Conservation (phyloP, 2,113 vertebrate species). For the Channa argus region DNA sequence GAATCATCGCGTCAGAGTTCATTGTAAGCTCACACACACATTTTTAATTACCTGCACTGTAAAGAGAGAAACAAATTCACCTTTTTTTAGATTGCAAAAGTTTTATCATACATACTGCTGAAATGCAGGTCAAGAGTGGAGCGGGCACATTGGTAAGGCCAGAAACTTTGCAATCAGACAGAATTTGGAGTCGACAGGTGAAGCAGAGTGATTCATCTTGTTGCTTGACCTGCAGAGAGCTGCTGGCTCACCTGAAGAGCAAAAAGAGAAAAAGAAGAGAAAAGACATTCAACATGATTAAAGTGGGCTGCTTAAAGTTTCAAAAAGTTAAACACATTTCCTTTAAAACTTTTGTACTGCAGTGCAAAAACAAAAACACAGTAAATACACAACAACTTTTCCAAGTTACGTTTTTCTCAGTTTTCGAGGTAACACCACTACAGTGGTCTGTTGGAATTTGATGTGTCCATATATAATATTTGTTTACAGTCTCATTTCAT, state of each 20-base stretch:
- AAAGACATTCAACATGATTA: not conserved
- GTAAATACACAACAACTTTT: not conserved
- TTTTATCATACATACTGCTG: not conserved
- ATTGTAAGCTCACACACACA: conserved; percentile 86
- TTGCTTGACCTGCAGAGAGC: not conserved
- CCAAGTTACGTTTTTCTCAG: no score
- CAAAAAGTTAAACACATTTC: not conserved
- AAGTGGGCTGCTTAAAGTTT: conserved; percentile 30
- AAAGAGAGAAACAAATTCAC: not conserved
- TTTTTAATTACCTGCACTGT: not conserved
- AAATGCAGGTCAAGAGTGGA: not conserved
- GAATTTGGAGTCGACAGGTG: not conserved
- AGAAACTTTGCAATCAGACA: conserved; percentile 48
- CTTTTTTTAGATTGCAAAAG: not conserved
- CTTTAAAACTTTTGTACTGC: not conserved
- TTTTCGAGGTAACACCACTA: not conserved
- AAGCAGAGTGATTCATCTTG: conserved; percentile 24
- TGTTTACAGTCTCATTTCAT: no score
- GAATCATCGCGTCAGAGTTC: conserved; percentile 91
- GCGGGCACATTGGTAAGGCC: not conserved
- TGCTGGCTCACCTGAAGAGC: conserved; percentile 1
- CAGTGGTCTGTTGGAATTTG: not conserved
- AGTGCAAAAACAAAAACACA: not conserved
- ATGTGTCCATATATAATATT: no score
- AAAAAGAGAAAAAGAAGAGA: no score